Conservation (phyloP, 2,113 vertebrate species). For the Neoarius graeffei region DNA sequence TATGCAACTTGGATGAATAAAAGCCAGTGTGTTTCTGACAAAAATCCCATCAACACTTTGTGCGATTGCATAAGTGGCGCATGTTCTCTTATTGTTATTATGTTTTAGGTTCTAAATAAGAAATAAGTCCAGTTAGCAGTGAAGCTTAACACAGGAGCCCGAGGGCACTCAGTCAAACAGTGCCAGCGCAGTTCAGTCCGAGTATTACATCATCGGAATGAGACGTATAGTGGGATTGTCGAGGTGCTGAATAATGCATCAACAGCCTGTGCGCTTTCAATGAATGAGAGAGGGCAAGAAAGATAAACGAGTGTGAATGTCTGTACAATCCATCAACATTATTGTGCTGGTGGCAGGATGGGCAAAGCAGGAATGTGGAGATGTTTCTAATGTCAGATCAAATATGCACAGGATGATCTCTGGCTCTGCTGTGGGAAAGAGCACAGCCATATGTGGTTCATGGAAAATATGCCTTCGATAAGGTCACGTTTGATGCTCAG, state of each 20-base stretch:
- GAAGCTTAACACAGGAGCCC: conserved; percentile 5
- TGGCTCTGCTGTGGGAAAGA: background rate
- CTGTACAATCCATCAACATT: conserved; percentile 51
- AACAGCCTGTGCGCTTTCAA: conserved; percentile 25
- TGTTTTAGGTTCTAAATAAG: background rate
- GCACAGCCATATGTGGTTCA: background rate
- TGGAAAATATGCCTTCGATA: background rate
- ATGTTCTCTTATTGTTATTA: background rate
- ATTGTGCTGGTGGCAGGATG: conserved; percentile 51
- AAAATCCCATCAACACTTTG: background rate
- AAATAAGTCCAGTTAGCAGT: conserved; percentile 6
- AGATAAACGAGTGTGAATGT: conserved; percentile 46
- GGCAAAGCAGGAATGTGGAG: conserved; percentile 41
- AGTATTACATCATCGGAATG: conserved; percentile 48
- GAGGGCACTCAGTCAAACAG: conserved; percentile 27
- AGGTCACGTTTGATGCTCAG: background rate
- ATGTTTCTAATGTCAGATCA: conserved; percentile 45
- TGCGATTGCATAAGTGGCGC: background rate
- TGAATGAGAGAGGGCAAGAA: conserved; percentile 33
- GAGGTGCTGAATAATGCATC: conserved; percentile 51
- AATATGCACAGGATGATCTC: conserved; percentile 42
- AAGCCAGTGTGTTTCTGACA: background rate
- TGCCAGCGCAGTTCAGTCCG: conserved; percentile 11
- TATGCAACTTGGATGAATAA: background rate
- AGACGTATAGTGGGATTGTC: conserved; percentile 34